Conservation (phyloP, 2,113 vertebrate genomes). For the Mus musculus region GRCm39 chr10:98087001-98087500, state of each 20-base stretch:
- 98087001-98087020: no score
- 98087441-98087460: background rate
- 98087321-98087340: background rate
- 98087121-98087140: no score
- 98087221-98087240: background rate
- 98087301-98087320: background rate
- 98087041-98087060: no score
- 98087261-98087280: background rate
- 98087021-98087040: no score
- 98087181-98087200: background rate
- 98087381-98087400: conserved; percentile 23
- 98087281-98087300: background rate
- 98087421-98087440: background rate
- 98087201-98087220: background rate
- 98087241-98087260: background rate
- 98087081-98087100: no score
- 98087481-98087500: background rate
- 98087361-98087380: background rate
- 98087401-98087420: conserved; percentile 15
- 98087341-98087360: background rate
- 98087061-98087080: no score
- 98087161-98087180: background rate
- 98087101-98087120: no score
- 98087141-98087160: background rate
- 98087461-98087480: background rate